These are phyloP conservation scores for Dicentrarchus labrax DNA, from an alignment of 2,113 vertebrate genomes.

Conservation along the genomic window DNA sequence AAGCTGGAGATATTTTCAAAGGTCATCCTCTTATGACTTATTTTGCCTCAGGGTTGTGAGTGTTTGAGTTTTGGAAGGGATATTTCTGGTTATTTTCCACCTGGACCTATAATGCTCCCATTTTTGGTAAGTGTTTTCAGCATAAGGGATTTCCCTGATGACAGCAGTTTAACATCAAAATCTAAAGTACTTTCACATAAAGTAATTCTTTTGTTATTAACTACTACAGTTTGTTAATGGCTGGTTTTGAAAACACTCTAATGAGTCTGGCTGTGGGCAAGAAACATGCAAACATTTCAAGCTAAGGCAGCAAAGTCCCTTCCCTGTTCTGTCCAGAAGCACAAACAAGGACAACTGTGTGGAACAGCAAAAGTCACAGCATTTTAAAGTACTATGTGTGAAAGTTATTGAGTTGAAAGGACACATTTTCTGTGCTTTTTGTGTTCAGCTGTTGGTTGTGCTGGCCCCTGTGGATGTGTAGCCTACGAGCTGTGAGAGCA, in stretches of 20 bases:
- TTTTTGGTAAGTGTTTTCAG: slow-evolving; percentile 15
- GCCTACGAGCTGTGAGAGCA: not conserved
- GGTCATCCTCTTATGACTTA: slow-evolving; percentile 31
- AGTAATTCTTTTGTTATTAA: not conserved
- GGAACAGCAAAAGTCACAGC: not conserved
- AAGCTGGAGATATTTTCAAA: slow-evolving; percentile 32
- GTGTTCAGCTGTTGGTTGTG: not conserved
- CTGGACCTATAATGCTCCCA: not conserved
- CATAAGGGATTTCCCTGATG: slow-evolving; percentile 10
- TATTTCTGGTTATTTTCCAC: slow-evolving; percentile 14
- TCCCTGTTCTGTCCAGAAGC: not conserved
- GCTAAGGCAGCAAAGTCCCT: not conserved
- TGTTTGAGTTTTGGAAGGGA: slow-evolving; percentile 25
- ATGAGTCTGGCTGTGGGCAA: not conserved
- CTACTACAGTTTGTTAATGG: not conserved
- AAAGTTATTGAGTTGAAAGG: slow-evolving; percentile 27
- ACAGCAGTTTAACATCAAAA: slow-evolving; percentile 17
- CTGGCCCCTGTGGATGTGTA: slow-evolving; percentile 19
- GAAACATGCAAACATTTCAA: not conserved
- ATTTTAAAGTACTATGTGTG: not conserved
- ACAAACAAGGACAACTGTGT: not conserved
- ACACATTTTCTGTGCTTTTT: slow-evolving; percentile 21
- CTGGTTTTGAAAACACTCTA: slow-evolving; percentile 16
- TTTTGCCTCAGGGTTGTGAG: slow-evolving; percentile 27
- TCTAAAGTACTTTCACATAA: not conserved